Evolutionary conservation across 1,140 invertebrate species (phyloP).

Genomic region (fruit fly (Drosophila melanogaster)): DNA sequence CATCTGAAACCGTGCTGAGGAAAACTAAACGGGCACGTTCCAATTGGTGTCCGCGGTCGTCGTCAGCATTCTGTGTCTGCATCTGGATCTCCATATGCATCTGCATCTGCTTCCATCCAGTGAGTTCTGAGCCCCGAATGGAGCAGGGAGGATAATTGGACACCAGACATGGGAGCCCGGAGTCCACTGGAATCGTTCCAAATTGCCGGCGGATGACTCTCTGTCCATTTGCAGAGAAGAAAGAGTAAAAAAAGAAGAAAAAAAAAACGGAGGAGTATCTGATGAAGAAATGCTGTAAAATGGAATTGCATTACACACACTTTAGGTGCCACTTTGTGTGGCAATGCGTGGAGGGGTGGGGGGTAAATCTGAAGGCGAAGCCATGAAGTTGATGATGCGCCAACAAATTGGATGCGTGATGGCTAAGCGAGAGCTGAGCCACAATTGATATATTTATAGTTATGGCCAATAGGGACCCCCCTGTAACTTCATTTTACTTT

Average conservation of each 20-base stretch:
- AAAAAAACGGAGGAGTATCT: not conserved
- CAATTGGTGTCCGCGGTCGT: slow-evolving; percentile 38
- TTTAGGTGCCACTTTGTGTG: slow-evolving; percentile 54
- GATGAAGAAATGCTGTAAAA: slow-evolving; percentile 63
- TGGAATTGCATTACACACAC: slow-evolving; percentile 70
- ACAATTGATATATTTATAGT: slow-evolving; percentile 42
- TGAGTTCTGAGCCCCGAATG: slow-evolving; percentile 1
- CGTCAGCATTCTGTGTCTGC: slow-evolving; percentile 18
- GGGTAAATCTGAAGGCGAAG: slow-evolving; percentile 5
- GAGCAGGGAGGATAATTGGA: slow-evolving; percentile 1
- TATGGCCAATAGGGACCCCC: slow-evolving; percentile 32
- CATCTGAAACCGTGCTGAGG: slow-evolving; percentile 42
- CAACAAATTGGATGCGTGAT: slow-evolving; percentile 61
- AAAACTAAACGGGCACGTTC: slow-evolving; percentile 62
- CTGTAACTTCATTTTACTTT: slow-evolving; percentile 9
- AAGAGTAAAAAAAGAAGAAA: slow-evolving; percentile 8
- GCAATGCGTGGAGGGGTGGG: not conserved
- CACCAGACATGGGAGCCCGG: slow-evolving; percentile 18
- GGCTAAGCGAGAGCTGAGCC: slow-evolving; percentile 25
- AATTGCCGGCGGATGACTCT: slow-evolving; percentile 68
- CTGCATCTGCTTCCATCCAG: slow-evolving; percentile 20
- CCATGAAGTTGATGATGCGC: slow-evolving; percentile 49
- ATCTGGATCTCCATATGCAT: slow-evolving; percentile 14
- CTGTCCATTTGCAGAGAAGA: slow-evolving; percentile 16
- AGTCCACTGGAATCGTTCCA: slow-evolving; percentile 54